phyloP scores from a whole-genome alignment of 2,888 invertebrate genomes.

The Acronicta leporina region DNA sequence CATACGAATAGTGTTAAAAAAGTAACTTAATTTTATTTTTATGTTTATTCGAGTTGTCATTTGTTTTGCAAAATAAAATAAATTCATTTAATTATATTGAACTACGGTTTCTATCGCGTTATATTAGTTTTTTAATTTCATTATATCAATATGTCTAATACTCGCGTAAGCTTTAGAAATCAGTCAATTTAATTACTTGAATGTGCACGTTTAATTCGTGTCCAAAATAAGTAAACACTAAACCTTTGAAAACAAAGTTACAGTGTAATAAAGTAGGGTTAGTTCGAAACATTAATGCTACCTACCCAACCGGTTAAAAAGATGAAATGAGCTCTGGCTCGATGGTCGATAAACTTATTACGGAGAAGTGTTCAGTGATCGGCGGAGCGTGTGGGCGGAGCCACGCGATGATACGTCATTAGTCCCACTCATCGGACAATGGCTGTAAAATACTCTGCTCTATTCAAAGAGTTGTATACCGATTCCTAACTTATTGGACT shows the following conservation, averaged over 20 bases:
- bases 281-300: constrained; percentile 54
- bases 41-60: no score
- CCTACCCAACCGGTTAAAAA: constrained; percentile 58
- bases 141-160: no score
- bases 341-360: constrained; percentile 79
- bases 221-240: constrained; percentile 13
- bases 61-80: no score
- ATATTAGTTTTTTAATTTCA: no score
- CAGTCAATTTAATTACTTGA: no score
- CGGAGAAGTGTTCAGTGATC: constrained; percentile 74
- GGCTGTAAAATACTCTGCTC: constrained; percentile 51
- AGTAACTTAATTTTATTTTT: no score
- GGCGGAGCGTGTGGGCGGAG: constrained; percentile 70
- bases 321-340: constrained; percentile 62
- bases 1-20: neutral
- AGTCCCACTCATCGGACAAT: constrained; percentile 57
- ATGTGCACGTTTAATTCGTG: neutral
- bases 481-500: constrained; percentile 36
- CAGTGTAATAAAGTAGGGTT: constrained; percentile 40
- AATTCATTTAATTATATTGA: no score
- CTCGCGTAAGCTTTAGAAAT: no score
- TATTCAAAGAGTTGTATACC: constrained; percentile 53
- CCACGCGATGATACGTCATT: constrained; percentile 77
- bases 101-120: no score
- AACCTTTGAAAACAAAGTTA: constrained; percentile 35